Conservation (phyloP, 2,797 vertebrate genomes). For the Pangasius larnaudii region DNA sequence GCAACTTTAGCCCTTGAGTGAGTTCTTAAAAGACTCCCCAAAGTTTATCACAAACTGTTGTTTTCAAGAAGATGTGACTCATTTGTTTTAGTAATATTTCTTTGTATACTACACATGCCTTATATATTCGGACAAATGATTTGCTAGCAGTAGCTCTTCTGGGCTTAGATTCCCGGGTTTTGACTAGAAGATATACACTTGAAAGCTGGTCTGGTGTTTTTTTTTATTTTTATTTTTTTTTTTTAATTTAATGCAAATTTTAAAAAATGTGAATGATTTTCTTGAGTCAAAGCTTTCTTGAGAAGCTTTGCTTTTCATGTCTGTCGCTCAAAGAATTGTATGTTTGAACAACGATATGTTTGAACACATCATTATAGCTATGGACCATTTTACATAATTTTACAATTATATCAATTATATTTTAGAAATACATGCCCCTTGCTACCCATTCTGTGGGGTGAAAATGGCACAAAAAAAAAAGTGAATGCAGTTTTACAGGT, state of each 20-base stretch:
- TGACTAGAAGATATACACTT: background rate
- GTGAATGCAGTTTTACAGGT: background rate
- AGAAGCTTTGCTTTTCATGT: background rate
- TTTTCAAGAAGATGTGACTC: constrained; percentile 39
- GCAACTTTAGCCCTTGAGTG: constrained; percentile 77
- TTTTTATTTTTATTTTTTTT: background rate
- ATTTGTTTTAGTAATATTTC: constrained; percentile 49
- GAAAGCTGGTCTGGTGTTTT: constrained; percentile 33
- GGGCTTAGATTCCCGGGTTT: constrained; percentile 42
- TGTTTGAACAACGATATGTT: background rate
- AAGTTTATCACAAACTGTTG: constrained; percentile 31
- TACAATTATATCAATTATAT: background rate
- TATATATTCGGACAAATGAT: constrained; percentile 53
- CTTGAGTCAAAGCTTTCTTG: background rate
- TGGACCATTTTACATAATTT: background rate
- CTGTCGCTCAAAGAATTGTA: constrained; percentile 1
- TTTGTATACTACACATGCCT: constrained; percentile 47
- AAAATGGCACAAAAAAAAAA: constrained; percentile 6
- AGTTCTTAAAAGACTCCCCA: constrained; percentile 64
- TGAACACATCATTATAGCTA: background rate
- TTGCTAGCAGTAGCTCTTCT: constrained; percentile 43
- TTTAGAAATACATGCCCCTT: constrained; percentile 19
- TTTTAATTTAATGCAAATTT: background rate
- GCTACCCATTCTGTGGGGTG: constrained; percentile 9
- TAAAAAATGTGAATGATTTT: background rate